Base-by-base conservation (phyloP, 2,113 vertebrate species). In the Sminthopsis crassicaudata region DNA sequence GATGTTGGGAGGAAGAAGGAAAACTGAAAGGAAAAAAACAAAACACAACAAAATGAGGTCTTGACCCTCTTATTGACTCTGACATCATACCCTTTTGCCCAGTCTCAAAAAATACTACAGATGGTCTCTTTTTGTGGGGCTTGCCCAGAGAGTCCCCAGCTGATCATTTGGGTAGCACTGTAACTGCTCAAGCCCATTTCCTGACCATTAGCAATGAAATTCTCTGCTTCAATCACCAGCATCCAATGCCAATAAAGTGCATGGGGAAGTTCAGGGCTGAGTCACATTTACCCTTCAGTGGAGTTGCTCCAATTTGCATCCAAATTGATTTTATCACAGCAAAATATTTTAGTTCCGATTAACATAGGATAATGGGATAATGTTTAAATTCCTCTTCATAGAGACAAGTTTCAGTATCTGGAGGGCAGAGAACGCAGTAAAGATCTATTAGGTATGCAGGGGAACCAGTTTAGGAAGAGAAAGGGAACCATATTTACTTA, bases 281-380 rank as follows among this genome's bases (percentile, higher is more conserved):
- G 30, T 76, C 90, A 53, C 53, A 54, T 52, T 90, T 91, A 95
- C 55, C 48, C 94, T 96, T 92, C 96, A 97, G 93, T 88, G 93
- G 84, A 96, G 48, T 54, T 7, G 88, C 51, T 97, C 91, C 76
- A 93, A 90, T 96, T 97, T 96, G 92, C 90, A 97, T 94, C 94
- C 94, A 96, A 95, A 97, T 92, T 60, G 94, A 95, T 95, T 96
- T 96, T 97, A 95, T 96, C 96, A 94, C 91, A 84, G 93, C 95
- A 97, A 97, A 98, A 98, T 96, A 96, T 97, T 97, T 97, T 96
- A 97, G 95, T 97, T 96, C 93, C 7, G 30, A 98, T 97, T 97
- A 97, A 97, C 60, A 46, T 27, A 48, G 92, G 94, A 93, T 90
- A 55, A 48, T 36, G 48, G 92, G 94, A 93, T 90, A 55, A 50